Evolutionary conservation across 2,113 vertebrate genomes (phyloP), one percentile per base, ranked within the genome.

Genomic region (Nibea coibor): DNA sequence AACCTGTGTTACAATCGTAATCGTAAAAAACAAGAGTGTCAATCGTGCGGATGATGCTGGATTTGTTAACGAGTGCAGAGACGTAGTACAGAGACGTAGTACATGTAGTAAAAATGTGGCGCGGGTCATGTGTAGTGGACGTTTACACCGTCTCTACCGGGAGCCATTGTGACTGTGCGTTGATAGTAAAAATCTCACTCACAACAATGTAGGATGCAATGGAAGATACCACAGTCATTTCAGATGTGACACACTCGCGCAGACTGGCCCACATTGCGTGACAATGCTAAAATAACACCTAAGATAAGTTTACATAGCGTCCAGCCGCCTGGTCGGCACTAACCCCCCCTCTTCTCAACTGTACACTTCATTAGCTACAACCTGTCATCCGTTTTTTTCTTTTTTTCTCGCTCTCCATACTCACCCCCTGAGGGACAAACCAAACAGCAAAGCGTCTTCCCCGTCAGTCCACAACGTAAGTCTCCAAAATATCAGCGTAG

Each of bases 111-210:
- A 66, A 66, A 87, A 80, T 57, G 59, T 7, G 65, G 24, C 0
- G 17, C 35, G 47, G 50, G 56, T 76, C 82, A n/a, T 67, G 89
- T 59, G 82, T 69, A 42, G 68, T 75, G 68, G 71, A 85, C 79
- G 81, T 20, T 39, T 62, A 48, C 83, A 42, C 39, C 35, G 77
- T 81, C 57, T 83, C 78, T 20, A 71, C 54, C 50, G 54, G 79
- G 17, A 85, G 67, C 81, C 83, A 86, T 85, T 80, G 88, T 72
- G 83, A 67, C 82, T 75, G 78, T 9, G 71, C 78, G 64, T 80
- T 89, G 72, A 84, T 89, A 93, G 89, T 93, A 91, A 93, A 93
- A 92, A 91, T 59, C 87, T 82, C 75, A 90, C 85, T 90, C 88
- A 83, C 87, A 87, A 91, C 90, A 87, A 86, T 43, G 81, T 80